phyloP scores from a whole-genome alignment of 30 jellyfish, hydroid and myxozoan genomes.

The Aurelia coerulea region DNA sequence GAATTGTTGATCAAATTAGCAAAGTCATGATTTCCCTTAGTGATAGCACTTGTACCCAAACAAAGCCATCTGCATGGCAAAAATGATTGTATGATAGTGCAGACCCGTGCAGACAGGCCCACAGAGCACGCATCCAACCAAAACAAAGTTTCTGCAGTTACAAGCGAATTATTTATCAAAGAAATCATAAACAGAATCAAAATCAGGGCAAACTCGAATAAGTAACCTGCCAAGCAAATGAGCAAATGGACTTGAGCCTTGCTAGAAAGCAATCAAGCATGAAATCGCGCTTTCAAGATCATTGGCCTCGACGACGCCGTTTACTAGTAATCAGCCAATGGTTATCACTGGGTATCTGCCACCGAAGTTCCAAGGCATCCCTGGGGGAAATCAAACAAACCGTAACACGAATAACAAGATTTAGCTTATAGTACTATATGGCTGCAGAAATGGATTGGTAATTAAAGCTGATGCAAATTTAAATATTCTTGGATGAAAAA shows the following conservation, averaged over 20 bases:
- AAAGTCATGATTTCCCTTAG: too few relatives aligned
- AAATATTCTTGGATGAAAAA: too few relatives aligned
- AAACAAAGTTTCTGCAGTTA: too few relatives aligned
- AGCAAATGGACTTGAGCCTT: conserved; percentile 3
- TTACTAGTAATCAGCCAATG: conserved; percentile 27
- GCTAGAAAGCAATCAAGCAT: conserved; percentile 20
- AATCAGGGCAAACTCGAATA: not conserved
- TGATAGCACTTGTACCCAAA: too few relatives aligned
- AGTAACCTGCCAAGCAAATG: conserved; percentile 24
- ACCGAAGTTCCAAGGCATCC: conserved; percentile 51
- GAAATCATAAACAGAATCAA: conserved; percentile 13
- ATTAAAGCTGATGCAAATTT: not conserved
- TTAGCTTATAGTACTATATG: not conserved
- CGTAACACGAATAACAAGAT: not conserved
- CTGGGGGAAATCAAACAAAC: not conserved
- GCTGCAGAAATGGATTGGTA: not conserved
- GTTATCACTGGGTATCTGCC: conserved; percentile 34
- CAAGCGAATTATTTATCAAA: not conserved
- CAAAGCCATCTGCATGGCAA: not conserved
- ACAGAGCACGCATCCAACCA: too few relatives aligned
- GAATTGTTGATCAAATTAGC: too few relatives aligned
- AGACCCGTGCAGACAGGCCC: not conserved
- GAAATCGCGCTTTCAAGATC: not conserved
- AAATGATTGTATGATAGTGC: not conserved
- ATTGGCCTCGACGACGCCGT: conserved; percentile 14